These are phyloP conservation scores for Rutpela maculata DNA, from an alignment of 2,888 invertebrate genomes.

Conservation along the genomic window DNA sequence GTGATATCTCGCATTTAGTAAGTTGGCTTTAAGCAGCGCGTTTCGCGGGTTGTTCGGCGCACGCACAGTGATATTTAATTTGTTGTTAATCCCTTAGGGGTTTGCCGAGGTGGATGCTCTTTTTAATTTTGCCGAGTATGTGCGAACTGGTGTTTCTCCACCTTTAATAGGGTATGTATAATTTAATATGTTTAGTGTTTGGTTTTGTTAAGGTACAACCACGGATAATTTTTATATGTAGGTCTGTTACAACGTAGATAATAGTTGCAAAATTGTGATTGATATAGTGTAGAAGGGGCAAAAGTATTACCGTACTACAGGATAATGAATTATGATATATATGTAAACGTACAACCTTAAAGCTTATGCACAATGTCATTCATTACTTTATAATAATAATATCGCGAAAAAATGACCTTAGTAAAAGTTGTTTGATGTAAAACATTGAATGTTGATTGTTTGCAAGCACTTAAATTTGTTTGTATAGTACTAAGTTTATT, in stretches of 20 bases:
- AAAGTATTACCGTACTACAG: background rate
- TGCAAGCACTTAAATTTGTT: no score
- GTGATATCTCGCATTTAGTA: constrained; percentile 36
- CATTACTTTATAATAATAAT: no score
- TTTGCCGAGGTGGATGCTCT: background rate
- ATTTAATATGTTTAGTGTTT: background rate
- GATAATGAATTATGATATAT: background rate
- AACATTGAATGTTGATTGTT: no score
- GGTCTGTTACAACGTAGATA: background rate
- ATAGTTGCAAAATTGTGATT: background rate
- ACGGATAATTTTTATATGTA: no score
- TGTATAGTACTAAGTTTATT: no score
- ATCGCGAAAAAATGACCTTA: no score
- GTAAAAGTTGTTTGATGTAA: no score
- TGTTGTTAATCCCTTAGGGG: background rate
- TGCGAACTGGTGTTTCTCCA: constrained; percentile 20
- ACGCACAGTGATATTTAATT: constrained; percentile 33
- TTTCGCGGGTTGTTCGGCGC: constrained; percentile 14
- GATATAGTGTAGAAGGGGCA: background rate
- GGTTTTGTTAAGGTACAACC: background rate
- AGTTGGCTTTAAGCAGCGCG: background rate
- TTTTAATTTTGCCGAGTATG: constrained; percentile 31
- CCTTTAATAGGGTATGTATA: constrained; percentile 31
- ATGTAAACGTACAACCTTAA: no score
- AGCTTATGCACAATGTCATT: no score